Evolutionary conservation across 2,113 vertebrate genomes (phyloP), one percentile per base, ranked within the genome.

Genomic region (Zosterops hypoxanthus): DNA sequence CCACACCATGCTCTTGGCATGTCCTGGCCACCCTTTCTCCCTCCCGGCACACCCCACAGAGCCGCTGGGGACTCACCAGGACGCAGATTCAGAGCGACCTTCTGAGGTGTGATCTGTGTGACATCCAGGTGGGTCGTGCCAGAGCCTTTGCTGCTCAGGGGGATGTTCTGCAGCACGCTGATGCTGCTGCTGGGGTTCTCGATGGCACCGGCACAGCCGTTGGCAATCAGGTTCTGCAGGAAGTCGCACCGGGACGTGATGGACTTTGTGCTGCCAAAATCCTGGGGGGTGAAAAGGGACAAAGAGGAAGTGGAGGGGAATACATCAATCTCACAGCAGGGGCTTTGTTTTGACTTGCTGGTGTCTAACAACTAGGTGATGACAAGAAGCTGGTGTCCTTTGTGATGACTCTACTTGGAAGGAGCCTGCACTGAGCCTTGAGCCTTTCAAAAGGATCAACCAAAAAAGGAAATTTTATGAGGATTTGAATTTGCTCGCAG

Each of bases 31-130:
- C 36, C 25, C 23, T 4, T 55, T 28, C 41, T 69, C 21, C 12
- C 31, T 28, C 8, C 5, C 2, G 29, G 20, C 23, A 24, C 14
- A 5, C 4, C 8, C 39, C 50, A 76, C 3, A 3, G 6, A 70
- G 73, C 39, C 1, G 0, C 3, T 47, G 57, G 12, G 63, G 14
- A 95, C 97, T 98, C 95, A 99, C 99, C 99, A 1, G 99, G 99
- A 44, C 99, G 97, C 61, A 99, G 98, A 91, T 96, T 98, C 84
- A 99, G 88, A 1, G 98, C 95, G 3, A 99, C 95, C 75, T 98
- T 98, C 97, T 99, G 99, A 3, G 99, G 99, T 0, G 88, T 98
- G 84, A 99, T 99, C 98, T 99, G 99, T 1, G 99, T 98, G 50
- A 99, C 98, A 0, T 99, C 98, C 3, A 98, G 95, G 86, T 98